Conservation (phyloP, 1,140 invertebrate species). For the Telenomus remus region DNA sequence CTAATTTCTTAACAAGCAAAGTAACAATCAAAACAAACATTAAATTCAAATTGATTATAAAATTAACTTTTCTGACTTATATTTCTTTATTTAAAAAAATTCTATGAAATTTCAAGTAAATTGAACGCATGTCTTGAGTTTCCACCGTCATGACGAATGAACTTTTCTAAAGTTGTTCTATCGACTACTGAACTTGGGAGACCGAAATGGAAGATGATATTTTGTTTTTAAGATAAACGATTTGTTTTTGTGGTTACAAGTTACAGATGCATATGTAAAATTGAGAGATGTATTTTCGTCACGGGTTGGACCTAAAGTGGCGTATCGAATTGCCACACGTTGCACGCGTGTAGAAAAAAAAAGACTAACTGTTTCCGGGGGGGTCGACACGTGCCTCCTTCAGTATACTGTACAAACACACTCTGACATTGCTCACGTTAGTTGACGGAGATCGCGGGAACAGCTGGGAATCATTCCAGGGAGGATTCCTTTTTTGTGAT, state of each 20-base stretch:
- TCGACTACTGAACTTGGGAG: no score
- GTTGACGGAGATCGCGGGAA: slow-evolving; percentile 34
- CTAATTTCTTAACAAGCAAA: no score
- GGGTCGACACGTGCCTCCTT: slow-evolving; percentile 52
- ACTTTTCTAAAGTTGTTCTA: no score
- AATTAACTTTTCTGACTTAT: no score
- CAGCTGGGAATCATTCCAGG: slow-evolving; percentile 44
- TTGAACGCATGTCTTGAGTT: no score
- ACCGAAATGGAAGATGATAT: not conserved
- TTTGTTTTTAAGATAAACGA: not conserved
- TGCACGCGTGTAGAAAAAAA: slow-evolving; percentile 39
- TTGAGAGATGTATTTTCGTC: slow-evolving; percentile 16
- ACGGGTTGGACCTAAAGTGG: slow-evolving; percentile 24
- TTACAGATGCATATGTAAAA: not conserved
- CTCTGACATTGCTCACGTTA: slow-evolving; percentile 46
- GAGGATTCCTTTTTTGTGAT: slow-evolving; percentile 28
- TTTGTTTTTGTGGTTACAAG: slow-evolving; percentile 1
- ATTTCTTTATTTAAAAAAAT: no score
- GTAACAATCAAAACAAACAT: no score
- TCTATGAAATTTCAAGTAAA: no score
- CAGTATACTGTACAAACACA: slow-evolving; percentile 48
- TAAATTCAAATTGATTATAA: no score
- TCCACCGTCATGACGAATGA: no score
- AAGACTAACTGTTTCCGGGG: slow-evolving; percentile 55
- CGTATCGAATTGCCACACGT: slow-evolving; percentile 40